Evolutionary conservation across 2,113 vertebrate species (phyloP).

Genomic region (Ptilorrhoa leucosticta): DNA sequence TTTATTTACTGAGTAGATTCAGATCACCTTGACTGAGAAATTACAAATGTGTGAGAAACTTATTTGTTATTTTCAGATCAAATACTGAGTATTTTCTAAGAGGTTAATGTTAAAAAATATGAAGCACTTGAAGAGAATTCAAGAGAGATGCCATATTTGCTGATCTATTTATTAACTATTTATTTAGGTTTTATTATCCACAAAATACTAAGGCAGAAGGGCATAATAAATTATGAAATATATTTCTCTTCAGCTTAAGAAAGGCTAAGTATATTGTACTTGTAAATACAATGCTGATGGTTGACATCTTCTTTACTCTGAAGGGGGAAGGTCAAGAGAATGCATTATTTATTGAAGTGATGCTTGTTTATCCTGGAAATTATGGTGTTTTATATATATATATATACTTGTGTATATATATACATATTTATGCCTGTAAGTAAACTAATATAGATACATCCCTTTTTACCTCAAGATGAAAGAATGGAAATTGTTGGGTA

Average conservation of each 20-base stretch:
- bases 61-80: neutral
- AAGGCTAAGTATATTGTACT: neutral
- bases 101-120: neutral
- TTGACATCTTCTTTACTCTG: neutral
- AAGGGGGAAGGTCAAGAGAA: neutral
- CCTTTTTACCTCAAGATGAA: neutral
- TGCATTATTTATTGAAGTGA: neutral
- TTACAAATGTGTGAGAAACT: neutral
- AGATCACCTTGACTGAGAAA: neutral
- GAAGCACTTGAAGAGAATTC: neutral
- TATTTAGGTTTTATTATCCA: neutral
- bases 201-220: neutral
- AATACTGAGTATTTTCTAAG: neutral
- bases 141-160: neutral
- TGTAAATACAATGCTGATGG: neutral
- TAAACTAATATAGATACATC: neutral
- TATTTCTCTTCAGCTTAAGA: neutral
- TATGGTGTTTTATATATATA: neutral
- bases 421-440: neutral
- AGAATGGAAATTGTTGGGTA: neutral
- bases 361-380: neutral
- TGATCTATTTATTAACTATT: neutral
- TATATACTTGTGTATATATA: neutral
- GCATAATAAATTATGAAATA: neutral
- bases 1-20: neutral